These are phyloP conservation scores for Camponotus pennsylvanicus DNA, from an alignment of 1,140 invertebrate genomes.

Conservation along the genomic window DNA sequence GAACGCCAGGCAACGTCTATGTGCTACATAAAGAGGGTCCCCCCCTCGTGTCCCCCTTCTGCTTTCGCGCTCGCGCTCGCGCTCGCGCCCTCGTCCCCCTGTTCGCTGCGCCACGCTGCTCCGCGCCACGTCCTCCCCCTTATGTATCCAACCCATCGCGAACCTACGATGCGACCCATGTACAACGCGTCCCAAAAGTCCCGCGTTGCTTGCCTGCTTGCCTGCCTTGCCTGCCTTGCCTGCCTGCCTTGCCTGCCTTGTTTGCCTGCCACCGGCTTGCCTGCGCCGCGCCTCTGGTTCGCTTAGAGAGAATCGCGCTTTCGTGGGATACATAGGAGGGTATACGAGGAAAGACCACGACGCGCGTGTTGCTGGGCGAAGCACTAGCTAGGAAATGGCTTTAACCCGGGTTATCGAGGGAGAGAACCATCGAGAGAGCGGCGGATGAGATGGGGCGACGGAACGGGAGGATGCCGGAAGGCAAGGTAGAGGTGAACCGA, in stretches of 20 bases:
- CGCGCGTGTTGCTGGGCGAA: slow-evolving; percentile 58
- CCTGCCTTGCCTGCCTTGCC: slow-evolving; percentile 15
- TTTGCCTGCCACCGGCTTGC: slow-evolving; percentile 22
- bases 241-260: slow-evolving; percentile 19
- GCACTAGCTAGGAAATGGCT: slow-evolving; percentile 75
- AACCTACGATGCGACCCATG: slow-evolving; percentile 81
- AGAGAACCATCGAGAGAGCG: slow-evolving; percentile 51
- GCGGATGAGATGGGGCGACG: slow-evolving; percentile 25
- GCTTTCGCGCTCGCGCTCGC: slow-evolving; percentile 47
- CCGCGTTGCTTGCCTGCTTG: slow-evolving; percentile 69
- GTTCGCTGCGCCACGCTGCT: background rate
- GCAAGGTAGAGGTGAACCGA: slow-evolving; percentile 15
- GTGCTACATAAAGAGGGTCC: slow-evolving; percentile 84
- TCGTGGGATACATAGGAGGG: slow-evolving; percentile 62
- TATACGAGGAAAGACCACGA: slow-evolving; percentile 69
- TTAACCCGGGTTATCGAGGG: slow-evolving; percentile 75
- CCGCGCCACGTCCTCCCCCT: slow-evolving; percentile 56
- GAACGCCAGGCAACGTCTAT: slow-evolving; percentile 83
- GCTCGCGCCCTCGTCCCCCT: slow-evolving; percentile 25
- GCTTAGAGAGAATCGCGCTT: slow-evolving; percentile 70
- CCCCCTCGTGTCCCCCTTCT: slow-evolving; percentile 65
- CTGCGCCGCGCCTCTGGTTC: slow-evolving; percentile 42
- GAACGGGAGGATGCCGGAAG: background rate
- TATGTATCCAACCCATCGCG: slow-evolving; percentile 83
- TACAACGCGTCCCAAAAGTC: slow-evolving; percentile 83